phyloP scores from a whole-genome alignment of 2,888 invertebrate species.

The Trichopoda pennipes region DNA sequence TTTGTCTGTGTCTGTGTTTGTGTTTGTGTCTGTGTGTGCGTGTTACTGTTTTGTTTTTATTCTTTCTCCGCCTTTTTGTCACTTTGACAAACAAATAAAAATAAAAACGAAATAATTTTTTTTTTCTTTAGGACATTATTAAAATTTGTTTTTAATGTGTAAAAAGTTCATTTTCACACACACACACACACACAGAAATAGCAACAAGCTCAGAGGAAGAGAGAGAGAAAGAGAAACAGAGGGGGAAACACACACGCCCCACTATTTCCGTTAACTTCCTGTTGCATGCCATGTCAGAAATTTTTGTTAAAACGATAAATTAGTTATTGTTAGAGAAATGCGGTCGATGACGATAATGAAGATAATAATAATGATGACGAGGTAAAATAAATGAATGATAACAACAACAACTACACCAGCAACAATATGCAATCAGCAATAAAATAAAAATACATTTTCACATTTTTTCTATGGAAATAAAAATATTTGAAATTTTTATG shows the following conservation, averaged over 20 bases:
- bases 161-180: conserved; percentile 45
- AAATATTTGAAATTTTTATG: conserved; percentile 55
- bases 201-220: conserved; percentile 24
- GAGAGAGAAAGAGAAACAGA: background rate
- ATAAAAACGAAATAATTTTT: background rate
- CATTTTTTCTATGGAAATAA: conserved; percentile 2
- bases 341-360: conserved; percentile 45
- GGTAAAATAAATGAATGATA: conserved; percentile 50
- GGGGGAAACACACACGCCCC: conserved; percentile 61
- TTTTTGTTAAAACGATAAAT: conserved; percentile 66
- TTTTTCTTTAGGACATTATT: conserved; percentile 64
- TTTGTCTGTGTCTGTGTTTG: conserved; percentile 14
- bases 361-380: conserved; percentile 30
- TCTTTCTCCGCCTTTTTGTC: conserved; percentile 61
- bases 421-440: conserved; percentile 23
- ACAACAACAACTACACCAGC: conserved; percentile 7
- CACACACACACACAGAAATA: conserved; percentile 27
- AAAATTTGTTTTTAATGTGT: conserved; percentile 59
- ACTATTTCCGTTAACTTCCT: conserved; percentile 68
- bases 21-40: conserved; percentile 15
- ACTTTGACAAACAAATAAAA: conserved; percentile 35
- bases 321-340: conserved; percentile 66
- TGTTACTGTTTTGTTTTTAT: conserved; percentile 15
- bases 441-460: conserved; percentile 3
- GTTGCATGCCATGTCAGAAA: conserved; percentile 66